Conservation (phyloP, 2,888 invertebrate genomes). For the Escarpia spicata region DNA sequence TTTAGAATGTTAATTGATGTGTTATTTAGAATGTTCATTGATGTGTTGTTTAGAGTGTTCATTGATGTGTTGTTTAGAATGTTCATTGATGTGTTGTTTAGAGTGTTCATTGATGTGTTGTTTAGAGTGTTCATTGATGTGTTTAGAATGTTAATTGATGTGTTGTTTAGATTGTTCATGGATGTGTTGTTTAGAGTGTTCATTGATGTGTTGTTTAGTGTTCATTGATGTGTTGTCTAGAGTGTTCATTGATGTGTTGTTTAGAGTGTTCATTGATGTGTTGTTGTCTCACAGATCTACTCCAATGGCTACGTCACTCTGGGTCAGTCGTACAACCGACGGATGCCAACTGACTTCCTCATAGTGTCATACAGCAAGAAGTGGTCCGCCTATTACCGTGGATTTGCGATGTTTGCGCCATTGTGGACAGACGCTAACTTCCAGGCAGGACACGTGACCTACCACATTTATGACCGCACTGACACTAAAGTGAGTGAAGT, state of each 20-base stretch:
- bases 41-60: no score
- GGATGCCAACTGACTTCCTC: background rate
- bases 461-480: slow-evolving; percentile 17
- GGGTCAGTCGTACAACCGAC: slow-evolving; percentile 13
- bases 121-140: background rate
- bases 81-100: background rate
- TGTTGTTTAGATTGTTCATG: background rate
- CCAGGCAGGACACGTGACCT: background rate
- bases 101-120: background rate
- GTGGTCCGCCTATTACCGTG: background rate
- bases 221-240: background rate
- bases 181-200: background rate
- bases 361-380: background rate
- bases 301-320: slow-evolving; percentile 21
- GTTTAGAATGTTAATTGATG: background rate
- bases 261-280: background rate
- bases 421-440: background rate
- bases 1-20: no score
- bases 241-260: background rate
- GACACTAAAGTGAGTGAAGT: background rate
- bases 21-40: no score
- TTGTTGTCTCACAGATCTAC: slow-evolving; percentile 18
- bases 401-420: background rate
- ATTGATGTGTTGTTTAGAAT: no score
- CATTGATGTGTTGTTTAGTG: background rate